These are phyloP conservation scores for Heloderma charlesbogerti DNA, from an alignment of 2,113 vertebrate genomes.

Conservation along the genomic window DNA sequence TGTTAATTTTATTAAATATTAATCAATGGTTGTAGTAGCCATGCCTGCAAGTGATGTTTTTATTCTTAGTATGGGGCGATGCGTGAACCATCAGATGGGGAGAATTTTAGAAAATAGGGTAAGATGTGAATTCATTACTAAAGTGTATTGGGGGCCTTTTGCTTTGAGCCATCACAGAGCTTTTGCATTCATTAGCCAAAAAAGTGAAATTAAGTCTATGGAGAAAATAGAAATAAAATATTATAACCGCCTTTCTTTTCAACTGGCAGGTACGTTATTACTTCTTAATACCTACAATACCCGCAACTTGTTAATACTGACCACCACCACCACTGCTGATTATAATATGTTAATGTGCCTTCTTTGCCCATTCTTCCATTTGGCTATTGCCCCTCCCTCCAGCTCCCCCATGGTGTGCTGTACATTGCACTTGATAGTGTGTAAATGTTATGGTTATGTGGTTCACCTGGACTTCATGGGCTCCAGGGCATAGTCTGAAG, in stretches of 20 bases:
- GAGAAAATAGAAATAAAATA: too few species aligned
- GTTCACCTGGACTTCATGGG: background rate
- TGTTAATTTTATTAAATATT: slow-evolving; percentile 70
- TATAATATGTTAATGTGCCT: background rate
- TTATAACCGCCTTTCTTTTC: background rate
- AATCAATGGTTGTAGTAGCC: slow-evolving; percentile 48
- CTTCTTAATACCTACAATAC: background rate
- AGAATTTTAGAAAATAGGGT: slow-evolving; percentile 23
- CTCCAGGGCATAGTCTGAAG: too few species aligned
- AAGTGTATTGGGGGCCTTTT: background rate
- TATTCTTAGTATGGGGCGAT: slow-evolving; percentile 12
- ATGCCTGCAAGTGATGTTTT: slow-evolving; percentile 38
- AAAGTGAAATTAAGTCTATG: background rate
- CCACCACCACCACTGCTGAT: background rate
- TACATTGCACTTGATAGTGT: background rate
- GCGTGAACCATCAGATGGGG: slow-evolving; percentile 42
- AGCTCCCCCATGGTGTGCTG: too few species aligned
- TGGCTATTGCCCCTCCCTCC: background rate
- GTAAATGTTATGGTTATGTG: background rate
- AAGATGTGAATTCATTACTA: background rate
- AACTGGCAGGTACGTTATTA: background rate
- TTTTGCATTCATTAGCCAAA: background rate
- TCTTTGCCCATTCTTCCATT: background rate
- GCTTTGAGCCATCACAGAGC: slow-evolving; percentile 4
- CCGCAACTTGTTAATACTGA: background rate